phyloP scores from a whole-genome alignment of 2,797 vertebrate genomes.

The Lycodopsis pacificus region DNA sequence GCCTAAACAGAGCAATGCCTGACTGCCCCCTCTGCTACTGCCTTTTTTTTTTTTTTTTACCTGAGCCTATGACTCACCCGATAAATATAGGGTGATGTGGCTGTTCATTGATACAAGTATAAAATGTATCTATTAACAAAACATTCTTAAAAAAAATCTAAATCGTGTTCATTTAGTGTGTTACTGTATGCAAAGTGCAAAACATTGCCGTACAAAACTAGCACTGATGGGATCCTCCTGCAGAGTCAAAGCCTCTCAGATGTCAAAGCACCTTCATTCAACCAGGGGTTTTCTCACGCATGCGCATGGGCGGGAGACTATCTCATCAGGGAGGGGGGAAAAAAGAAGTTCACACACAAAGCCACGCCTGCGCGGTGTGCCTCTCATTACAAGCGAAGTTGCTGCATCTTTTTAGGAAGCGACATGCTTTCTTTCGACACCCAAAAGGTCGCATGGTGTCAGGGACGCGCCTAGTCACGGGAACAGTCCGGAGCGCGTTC shows the following conservation, averaged over 20 bases:
- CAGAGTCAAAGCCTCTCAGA: constrained; percentile 65
- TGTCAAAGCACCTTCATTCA: constrained; percentile 72
- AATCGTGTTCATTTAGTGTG: background rate
- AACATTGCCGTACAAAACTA: constrained; percentile 19
- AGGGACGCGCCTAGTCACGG: constrained; percentile 88
- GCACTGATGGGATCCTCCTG: constrained; percentile 69
- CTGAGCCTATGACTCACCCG: background rate
- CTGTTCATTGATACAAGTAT: background rate
- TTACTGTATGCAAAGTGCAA: constrained; percentile 15
- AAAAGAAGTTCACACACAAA: constrained; percentile 81
- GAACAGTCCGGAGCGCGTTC: constrained; percentile 83
- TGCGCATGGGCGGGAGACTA: constrained; percentile 70
- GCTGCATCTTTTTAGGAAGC: constrained; percentile 84
- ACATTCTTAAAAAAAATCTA: background rate
- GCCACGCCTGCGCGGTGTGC: constrained; percentile 82
- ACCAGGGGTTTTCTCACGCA: constrained; percentile 78
- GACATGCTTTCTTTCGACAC: constrained; percentile 81
- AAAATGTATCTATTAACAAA: background rate
- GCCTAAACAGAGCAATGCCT: background rate
- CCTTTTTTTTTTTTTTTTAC: background rate
- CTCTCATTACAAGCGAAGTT: constrained; percentile 77
- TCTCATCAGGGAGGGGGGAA: constrained; percentile 70
- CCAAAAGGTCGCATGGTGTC: constrained; percentile 86
- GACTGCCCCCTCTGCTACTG: background rate
- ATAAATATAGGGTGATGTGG: background rate